Base-by-base conservation (phyloP, 1,140 invertebrate species). In the Drosophila tropicalis region DNA sequence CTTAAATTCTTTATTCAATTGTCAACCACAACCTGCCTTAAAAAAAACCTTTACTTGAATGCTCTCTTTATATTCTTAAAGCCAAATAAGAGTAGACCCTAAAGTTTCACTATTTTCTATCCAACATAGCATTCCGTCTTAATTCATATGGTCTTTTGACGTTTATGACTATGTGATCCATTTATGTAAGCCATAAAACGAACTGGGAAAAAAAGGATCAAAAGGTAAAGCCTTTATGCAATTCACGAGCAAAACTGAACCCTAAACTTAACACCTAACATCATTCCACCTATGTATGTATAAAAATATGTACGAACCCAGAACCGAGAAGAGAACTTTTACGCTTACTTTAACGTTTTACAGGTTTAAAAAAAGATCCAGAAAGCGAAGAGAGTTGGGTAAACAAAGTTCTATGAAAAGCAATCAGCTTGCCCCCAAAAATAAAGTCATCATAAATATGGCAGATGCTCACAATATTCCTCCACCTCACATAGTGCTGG, bases 381-480 rank as follows among this genome's bases (percentile, higher is more conserved):
- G 15, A 47, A 9, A 17, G 6, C 15, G 19, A 51, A 22, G 17
- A 54, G 47, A 62, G 58, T 34, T 67, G 47, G 63, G 62, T 32
- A 68, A 55, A 56, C 60, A 72, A 65, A 65, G 36, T 32, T 63
- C 41, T 44, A 47, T 47, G 29, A 34, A 67, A 63, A 44, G 70
- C 51, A 67, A 75, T 76, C 72, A 60, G 66, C 65, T 82, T 73
- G 55, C 36, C 76, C 76, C 67, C 70, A 80, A 84, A 29, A 29
- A 25, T 84, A 77, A 77, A 76, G 32, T 62, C 34, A 39, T 66
- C 72, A 83, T 83, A 83, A 79, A 72, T 72, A 72, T 70, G 64
- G 17, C 69, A 76, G 34, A 67, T 76, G 72, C 63, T 64, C 63
- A 58, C 29, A 76, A 60, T 25, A 39, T 22, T n/a, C 36, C 25